Conservation (phyloP, 2,113 vertebrate species). For the human region DNA sequence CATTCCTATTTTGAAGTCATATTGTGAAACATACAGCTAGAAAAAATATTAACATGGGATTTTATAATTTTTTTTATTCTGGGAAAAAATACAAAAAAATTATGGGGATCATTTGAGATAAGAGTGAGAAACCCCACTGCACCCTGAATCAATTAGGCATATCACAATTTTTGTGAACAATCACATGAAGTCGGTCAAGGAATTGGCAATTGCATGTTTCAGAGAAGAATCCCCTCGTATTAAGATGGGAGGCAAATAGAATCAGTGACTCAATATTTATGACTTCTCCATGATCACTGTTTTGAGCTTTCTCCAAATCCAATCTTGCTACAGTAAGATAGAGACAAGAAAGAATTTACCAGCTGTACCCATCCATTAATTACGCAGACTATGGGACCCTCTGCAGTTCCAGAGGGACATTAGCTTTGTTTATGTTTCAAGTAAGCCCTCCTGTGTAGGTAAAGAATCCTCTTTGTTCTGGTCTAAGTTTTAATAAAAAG, state of each 20-base stretch:
- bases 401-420: background rate
- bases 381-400: background rate
- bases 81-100: conserved; percentile 21
- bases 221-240: background rate
- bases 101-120: background rate
- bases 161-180: background rate
- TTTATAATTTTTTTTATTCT: conserved; percentile 31
- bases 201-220: background rate
- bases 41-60: conserved; percentile 45
- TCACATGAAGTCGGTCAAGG: background rate
- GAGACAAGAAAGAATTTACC: background rate
- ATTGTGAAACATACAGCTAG: conserved; percentile 58
- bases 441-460: background rate
- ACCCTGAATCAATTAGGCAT: conserved; percentile 65
- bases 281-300: background rate
- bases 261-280: background rate
- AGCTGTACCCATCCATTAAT: background rate
- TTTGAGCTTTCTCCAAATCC: background rate
- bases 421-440: background rate
- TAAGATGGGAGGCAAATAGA: background rate
- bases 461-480: background rate
- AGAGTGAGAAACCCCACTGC: background rate
- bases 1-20: conserved; percentile 68
- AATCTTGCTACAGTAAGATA: background rate
- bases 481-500: background rate